Evolutionary conservation across 1,140 invertebrate species (phyloP), one percentile per base, ranked within the genome.

Genomic region (Megalopta genalis): DNA sequence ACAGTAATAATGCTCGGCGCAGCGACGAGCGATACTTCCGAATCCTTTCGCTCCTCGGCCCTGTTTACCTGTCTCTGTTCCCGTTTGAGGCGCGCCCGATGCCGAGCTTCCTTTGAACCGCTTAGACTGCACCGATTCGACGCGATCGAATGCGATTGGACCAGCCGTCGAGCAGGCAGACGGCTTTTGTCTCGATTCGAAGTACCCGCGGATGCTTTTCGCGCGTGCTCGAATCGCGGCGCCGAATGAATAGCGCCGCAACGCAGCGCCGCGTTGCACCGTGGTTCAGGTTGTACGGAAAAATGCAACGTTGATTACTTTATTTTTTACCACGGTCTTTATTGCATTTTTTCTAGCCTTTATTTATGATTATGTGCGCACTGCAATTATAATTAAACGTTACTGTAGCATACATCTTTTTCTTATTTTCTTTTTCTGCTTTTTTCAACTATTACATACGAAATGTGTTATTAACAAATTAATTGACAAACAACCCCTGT

Each of bases 61-160:
- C 68, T 71, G 27, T 25, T 59, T 71, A 37, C n/a, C 54, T 12
- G n/a, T 57, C 54, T 10, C 54, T 71, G 49, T 52, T 21, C 49
- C 39, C 37, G 39, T 46, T 66, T 49, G 39, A 65, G 42, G 18
- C 37, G 7, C 64, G n/a, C 23, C 32, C 32, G 32, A 14, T 32
- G 27, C 9, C 27, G 46, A n/a, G 21, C 57, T 59, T 32, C 27
- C 54, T 71, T 71, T 60, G 68, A 71, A 52, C 18, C 23, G 59
- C 27, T 63, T 16, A 37, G 27, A 63, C 25, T 37, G 25, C 60
- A 63, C 27, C 16, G 25, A 16, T 27, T 27, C 59, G n/a, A n/a
- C 8, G 27, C 60, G 60, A 37, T 63, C 60, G 60, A 63, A 63
- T 25, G 60, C 27, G 37, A 63, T 63, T 27, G 60, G 60, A 37